Conservation (phyloP, 2,113 vertebrate genomes). For the Bubalus kerabau region DNA sequence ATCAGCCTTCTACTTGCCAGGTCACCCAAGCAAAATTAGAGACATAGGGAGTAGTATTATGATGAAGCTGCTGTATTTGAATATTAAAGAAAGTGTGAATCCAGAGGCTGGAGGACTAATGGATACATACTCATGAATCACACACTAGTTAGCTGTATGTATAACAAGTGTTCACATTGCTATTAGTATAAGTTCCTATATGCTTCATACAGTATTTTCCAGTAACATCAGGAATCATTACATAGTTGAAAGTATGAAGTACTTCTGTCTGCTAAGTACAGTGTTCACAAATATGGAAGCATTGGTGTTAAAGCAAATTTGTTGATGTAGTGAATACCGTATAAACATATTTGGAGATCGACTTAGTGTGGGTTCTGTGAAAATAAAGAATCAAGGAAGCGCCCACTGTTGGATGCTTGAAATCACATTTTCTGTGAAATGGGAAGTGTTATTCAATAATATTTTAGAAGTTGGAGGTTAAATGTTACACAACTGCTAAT, state of each 20-base stretch:
- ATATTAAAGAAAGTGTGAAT: not conserved
- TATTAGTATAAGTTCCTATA: not conserved
- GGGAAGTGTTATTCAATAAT: constrained; percentile 10
- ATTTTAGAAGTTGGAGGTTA: constrained; percentile 46
- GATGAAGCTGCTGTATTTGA: not conserved
- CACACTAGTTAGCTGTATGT: not conserved
- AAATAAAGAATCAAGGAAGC: not conserved
- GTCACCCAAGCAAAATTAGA: not conserved
- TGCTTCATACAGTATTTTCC: not conserved
- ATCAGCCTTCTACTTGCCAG: not conserved
- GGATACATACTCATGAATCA: not conserved
- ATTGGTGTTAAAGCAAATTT: not conserved
- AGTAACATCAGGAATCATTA: not conserved
- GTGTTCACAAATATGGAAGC: not conserved
- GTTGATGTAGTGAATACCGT: not conserved
- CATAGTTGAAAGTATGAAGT: not conserved
- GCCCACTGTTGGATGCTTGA: not conserved
- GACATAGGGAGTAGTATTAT: not conserved
- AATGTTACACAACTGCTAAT: constrained; percentile 10
- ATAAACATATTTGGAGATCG: not conserved
- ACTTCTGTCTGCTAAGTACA: not conserved
- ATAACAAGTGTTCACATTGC: not conserved
- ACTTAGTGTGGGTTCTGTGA: not conserved
- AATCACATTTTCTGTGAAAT: constrained; percentile 49
- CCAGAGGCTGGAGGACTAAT: not conserved